phyloP scores from a whole-genome alignment of 92 coral and sea anemone species.

The Palythoa grandiflora region DNA sequence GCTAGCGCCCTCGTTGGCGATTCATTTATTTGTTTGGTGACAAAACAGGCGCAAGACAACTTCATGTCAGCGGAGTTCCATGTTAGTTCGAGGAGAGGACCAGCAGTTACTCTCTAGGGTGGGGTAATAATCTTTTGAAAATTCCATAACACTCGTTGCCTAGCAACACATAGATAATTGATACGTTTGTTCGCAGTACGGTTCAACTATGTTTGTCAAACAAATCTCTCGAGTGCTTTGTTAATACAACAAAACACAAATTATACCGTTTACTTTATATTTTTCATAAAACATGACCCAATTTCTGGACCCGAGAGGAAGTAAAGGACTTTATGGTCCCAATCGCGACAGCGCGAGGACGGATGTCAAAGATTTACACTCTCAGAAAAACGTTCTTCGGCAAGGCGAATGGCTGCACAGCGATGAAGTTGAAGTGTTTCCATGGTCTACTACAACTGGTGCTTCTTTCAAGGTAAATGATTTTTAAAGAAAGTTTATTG shows the following conservation, averaged over 20 bases:
- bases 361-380: conserved; percentile 74
- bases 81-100: neutral
- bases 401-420: conserved; percentile 74
- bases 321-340: conserved; percentile 82
- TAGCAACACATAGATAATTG: conserved; percentile 38
- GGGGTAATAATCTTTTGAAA: neutral
- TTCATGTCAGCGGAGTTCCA: conserved; percentile 40
- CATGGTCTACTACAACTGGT: conserved; percentile 78
- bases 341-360: conserved; percentile 73
- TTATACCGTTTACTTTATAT: conserved; percentile 28
- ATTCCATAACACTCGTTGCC: conserved; percentile 12
- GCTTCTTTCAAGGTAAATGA: conserved; percentile 71
- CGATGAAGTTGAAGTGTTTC: conserved; percentile 20
- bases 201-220: conserved; percentile 32
- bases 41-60: conserved; percentile 7
- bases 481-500: neutral
- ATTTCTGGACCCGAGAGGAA: conserved; percentile 36
- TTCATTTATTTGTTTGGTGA: conserved; percentile 37
- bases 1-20: conserved; percentile 49
- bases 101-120: neutral
- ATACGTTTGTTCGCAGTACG: conserved; percentile 3
- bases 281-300: conserved; percentile 19
- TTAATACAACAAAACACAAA: conserved; percentile 19
- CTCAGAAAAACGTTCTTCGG: conserved; percentile 75
- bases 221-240: conserved; percentile 30